phyloP scores from a whole-genome alignment of 2,888 invertebrate species.

The Parnassius glacialis region DNA sequence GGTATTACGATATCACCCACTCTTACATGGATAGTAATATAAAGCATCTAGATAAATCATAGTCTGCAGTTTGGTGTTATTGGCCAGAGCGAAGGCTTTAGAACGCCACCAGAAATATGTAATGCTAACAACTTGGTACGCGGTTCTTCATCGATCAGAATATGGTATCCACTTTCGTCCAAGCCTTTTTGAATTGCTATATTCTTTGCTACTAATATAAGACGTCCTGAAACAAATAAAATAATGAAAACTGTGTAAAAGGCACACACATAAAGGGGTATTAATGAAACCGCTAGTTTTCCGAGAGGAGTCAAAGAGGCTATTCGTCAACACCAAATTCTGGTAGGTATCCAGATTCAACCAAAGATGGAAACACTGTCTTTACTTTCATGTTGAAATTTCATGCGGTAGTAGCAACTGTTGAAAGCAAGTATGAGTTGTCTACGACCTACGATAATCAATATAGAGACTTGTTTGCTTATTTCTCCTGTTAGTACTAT shows the following conservation, averaged over 20 bases:
- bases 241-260: background rate
- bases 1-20: too few species aligned
- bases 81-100: conserved; percentile 65
- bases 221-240: conserved; percentile 81
- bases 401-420: too few species aligned
- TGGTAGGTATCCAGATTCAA: too few species aligned
- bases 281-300: conserved; percentile 78
- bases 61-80: conserved; percentile 51
- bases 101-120: conserved; percentile 57
- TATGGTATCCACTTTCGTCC: conserved; percentile 52
- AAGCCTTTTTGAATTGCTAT: conserved; percentile 87
- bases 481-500: too few species aligned
- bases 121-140: conserved; percentile 43
- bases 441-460: too few species aligned
- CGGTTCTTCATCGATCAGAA: conserved; percentile 55
- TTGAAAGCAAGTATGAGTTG: too few species aligned
- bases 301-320: too few species aligned
- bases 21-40: too few species aligned
- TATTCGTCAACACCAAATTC: too few species aligned
- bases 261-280: background rate
- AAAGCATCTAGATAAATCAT: conserved; percentile 17
- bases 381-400: too few species aligned
- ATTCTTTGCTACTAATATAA: conserved; percentile 89
- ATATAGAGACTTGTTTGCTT: too few species aligned
- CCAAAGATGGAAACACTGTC: too few species aligned